These are phyloP conservation scores for Neodon shergylaensis DNA, from an alignment of 2,113 vertebrate species.

Conservation along the genomic window DNA sequence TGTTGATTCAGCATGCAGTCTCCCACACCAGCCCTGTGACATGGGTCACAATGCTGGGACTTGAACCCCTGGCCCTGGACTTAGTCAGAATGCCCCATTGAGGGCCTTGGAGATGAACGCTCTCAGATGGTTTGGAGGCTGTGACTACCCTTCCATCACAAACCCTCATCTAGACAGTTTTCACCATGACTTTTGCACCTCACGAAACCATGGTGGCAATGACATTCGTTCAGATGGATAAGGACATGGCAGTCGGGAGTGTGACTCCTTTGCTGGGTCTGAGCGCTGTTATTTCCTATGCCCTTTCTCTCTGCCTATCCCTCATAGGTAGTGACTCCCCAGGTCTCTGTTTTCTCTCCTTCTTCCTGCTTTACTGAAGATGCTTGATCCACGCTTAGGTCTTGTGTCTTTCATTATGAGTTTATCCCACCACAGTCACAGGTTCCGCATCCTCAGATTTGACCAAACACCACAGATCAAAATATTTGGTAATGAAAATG, in stretches of 20 bases:
- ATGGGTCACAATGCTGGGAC: accelerated
- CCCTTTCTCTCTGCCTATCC: neutral
- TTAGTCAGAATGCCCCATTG: neutral
- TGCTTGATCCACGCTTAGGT: neutral
- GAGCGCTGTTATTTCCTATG: neutral
- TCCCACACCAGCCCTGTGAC: neutral
- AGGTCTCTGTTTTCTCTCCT: neutral
- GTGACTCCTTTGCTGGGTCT: neutral
- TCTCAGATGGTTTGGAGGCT: neutral
- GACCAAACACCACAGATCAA: neutral
- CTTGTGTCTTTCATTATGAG: neutral
- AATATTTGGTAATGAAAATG: neutral
- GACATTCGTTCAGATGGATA: neutral
- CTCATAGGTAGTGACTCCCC: neutral
- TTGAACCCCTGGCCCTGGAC: neutral
- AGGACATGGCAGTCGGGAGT: neutral
- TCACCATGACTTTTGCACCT: neutral
- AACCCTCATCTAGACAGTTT: neutral
- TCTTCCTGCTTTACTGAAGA: neutral
- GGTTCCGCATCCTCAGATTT: neutral
- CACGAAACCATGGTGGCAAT: neutral
- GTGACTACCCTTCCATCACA: neutral
- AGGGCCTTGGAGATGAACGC: neutral
- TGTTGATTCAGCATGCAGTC: neutral
- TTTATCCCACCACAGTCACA: neutral